phyloP scores from a whole-genome alignment of 2,797 vertebrate genomes.

The Brotula barbata region DNA sequence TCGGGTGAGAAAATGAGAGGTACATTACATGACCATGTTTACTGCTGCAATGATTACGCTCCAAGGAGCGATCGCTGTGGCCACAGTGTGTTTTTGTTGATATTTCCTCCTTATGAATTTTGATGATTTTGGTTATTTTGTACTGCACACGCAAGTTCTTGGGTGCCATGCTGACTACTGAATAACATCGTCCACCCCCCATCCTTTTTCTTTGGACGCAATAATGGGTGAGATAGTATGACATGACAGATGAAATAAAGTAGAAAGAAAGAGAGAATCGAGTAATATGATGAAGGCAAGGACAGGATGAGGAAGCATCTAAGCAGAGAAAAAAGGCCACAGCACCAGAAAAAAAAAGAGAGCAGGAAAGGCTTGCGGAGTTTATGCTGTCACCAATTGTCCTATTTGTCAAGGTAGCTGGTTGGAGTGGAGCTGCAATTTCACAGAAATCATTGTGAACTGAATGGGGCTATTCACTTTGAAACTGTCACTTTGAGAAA shows the following conservation, averaged over 20 bases:
- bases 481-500: constrained; percentile 26
- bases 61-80: not conserved
- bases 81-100: too few species aligned
- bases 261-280: not conserved
- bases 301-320: not conserved
- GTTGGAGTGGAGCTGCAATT: constrained; percentile 25
- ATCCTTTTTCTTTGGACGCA: too few species aligned
- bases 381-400: constrained; percentile 34
- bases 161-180: too few species aligned
- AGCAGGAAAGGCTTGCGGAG: constrained; percentile 9
- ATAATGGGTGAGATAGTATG: not conserved
- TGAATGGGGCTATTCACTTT: constrained; percentile 32
- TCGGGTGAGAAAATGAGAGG: constrained; percentile 22
- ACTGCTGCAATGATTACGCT: constrained; percentile 1
- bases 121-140: not conserved
- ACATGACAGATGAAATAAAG: not conserved
- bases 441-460: constrained; percentile 40
- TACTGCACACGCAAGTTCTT: too few species aligned
- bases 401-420: constrained; percentile 12
- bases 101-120: not conserved
- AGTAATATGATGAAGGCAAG: not conserved
- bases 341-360: constrained; percentile 11
- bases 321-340: not conserved
- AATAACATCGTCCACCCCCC: too few species aligned
- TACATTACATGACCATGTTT: not conserved